Base-by-base conservation (phyloP, 53 echinoderm and acorn worm species). In the Arbacia lixula region DNA sequence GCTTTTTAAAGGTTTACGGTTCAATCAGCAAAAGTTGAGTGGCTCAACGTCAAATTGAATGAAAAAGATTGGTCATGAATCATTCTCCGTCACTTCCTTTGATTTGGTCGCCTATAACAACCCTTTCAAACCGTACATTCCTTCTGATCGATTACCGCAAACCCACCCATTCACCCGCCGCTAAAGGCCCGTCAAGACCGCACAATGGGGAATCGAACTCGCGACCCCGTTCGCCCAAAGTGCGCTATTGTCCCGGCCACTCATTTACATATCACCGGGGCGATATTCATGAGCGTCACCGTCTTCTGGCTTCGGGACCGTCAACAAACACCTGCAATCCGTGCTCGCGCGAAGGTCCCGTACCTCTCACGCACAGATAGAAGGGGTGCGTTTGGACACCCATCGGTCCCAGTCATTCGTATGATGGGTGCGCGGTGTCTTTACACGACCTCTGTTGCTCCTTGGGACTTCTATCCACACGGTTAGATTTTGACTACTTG, bases 241-340 rank as follows among this genome's bases (percentile, higher is more conserved):
- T 25, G 40, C 6, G 43, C 14, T 43, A 69, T 69, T 69, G 43
- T 46, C 3, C 46, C 46, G 46, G 29, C 8, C 38, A 66, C 54
- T 76, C 41, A 71, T 87, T 80, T 67, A 36, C 84, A 88, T 88
- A 56, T 88, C 63, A 26, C 84, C 84, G 22, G 62, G 66, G 88
- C 24, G 88, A 88, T 74, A 84, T 83, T 73, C 56, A 84, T 84
- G 40, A 88, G 84, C 88, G 68, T 88, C 66, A 52, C 53, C 64
- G 64, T 64, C 73, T 74, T 31, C 67, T 41, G 50, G 19, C 32
- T 53, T 34, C 50, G 36, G 51, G 5, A 51, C 50, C 76, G 74
- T 83, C 88, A 88, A 88, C 88, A 84, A 84, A 83, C 32, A 83
- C 32, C 49, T 27, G 29, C 42, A 69, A 69, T 74, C 74, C 52